Base-by-base conservation (phyloP, 2,113 vertebrate species). In the Coptodon bakossiorum region DNA sequence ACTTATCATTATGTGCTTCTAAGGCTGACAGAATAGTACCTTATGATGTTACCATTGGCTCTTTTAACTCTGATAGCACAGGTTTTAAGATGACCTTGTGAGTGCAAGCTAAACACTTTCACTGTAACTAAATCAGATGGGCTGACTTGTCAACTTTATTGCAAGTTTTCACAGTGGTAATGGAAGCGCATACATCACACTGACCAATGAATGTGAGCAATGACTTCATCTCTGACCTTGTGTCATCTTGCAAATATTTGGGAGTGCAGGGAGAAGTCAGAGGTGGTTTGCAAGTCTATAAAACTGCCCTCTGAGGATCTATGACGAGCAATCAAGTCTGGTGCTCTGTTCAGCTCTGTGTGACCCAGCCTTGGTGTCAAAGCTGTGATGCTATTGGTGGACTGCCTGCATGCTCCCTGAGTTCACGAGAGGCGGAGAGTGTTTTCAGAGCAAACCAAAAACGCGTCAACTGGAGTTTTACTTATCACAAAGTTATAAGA, bases 161-260 rank as follows among this genome's bases (percentile, higher is more conserved):
- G 29, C n/a, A 81, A 54, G 56, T 68, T 36, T 79, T 56, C 34
- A n/a, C 5, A 54, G 50, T 71, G 9, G 3, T 50, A 81, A 19
- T 84, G 6, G 83, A 85, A 76, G 29, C 17, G 19, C 38, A 50
- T 86, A 81, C 45, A 85, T 83, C 73, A 88, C 59, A 82, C 63
- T 82, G 82, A 82, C 81, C 87, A 90, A 86, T 88, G 89, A 91
- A 91, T 88, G 80, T 87, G 80, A 89, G 90, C 86, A 78, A 87
- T 93, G 88, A 92, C 83, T 90, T 92, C 87, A 93, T 88, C 83
- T 81, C 82, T 91, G 88, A 94, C 87, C 82, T 17, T 7, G 79
- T 81, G 68, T 87, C 81, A 78, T 66, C 48, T 27, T 88, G 66
- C 71, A 91, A 93, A 80, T 90, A 87, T 89, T 83, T 92, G 36